These are phyloP conservation scores for Hydropsyche betteni DNA, from an alignment of 2,888 invertebrate species.

Conservation along the genomic window DNA sequence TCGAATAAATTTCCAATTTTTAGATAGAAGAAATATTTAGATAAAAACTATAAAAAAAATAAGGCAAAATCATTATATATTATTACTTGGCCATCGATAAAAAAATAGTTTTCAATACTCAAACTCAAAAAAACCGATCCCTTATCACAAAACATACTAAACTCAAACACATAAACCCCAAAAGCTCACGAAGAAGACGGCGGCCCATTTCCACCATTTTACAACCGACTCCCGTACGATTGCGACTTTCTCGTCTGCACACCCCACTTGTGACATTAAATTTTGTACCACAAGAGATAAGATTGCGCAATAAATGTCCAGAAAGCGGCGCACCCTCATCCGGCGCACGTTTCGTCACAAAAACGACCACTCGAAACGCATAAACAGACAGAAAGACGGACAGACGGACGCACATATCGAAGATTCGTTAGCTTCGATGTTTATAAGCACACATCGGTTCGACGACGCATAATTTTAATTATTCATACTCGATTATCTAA, in stretches of 20 bases:
- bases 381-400: no score
- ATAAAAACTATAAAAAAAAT: not conserved
- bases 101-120: not conserved
- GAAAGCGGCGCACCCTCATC: conserved; percentile 4
- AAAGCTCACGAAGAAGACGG: not conserved
- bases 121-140: not conserved
- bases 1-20: not conserved
- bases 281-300: conserved; percentile 12
- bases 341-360: conserved; percentile 15
- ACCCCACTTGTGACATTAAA: conserved; percentile 35
- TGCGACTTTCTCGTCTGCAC: not conserved
- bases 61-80: no score
- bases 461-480: no score
- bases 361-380: not conserved
- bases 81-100: not conserved
- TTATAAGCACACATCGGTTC: no score
- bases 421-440: no score
- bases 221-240: no score
- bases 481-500: no score
- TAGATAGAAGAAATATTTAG: not conserved
- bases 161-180: not conserved
- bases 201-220: no score
- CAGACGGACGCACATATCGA: no score
- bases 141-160: not conserved
- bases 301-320: conserved; percentile 23